A percentile compares a stretch with the other conserved stretches of the same genome.
Conservation (phyloP, 2,113 vertebrate species). For the Solenodon paradoxus region DNA sequence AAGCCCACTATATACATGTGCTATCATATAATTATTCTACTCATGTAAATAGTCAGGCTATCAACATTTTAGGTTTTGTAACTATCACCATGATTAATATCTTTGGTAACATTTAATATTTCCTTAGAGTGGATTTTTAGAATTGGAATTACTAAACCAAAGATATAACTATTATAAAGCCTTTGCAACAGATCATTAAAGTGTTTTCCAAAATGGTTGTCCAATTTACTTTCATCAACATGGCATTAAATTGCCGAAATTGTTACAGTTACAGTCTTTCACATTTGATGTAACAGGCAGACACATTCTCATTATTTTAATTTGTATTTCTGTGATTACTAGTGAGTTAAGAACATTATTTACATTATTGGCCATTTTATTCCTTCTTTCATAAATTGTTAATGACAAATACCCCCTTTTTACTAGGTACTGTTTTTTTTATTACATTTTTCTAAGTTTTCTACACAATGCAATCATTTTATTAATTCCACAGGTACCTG, state of each 20-base stretch:
- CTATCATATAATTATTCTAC: neutral
- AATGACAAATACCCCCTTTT: neutral
- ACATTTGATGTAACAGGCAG: neutral
- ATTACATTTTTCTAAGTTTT: neutral
- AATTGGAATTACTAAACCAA: neutral
- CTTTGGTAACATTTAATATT: neutral
- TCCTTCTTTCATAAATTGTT: neutral
- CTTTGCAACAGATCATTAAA: neutral
- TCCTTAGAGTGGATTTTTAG: neutral
- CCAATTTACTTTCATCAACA: neutral
- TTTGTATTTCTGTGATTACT: neutral
- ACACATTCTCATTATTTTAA: neutral
- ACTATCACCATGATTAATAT: neutral
- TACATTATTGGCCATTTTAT: neutral
- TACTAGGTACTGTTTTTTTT: neutral
- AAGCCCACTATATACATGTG: neutral
- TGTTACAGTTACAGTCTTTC: neutral
- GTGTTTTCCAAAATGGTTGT: neutral
- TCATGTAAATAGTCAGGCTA: neutral
- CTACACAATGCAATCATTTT: neutral
- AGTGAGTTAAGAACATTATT: neutral
- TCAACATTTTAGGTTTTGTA: constrained; percentile 17
- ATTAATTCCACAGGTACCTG: neutral
- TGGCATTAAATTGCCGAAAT: neutral
- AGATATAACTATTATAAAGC: neutral